These are phyloP conservation scores for Bufotes viridis DNA, from an alignment of 2,797 vertebrate genomes.

Conservation along the genomic window DNA sequence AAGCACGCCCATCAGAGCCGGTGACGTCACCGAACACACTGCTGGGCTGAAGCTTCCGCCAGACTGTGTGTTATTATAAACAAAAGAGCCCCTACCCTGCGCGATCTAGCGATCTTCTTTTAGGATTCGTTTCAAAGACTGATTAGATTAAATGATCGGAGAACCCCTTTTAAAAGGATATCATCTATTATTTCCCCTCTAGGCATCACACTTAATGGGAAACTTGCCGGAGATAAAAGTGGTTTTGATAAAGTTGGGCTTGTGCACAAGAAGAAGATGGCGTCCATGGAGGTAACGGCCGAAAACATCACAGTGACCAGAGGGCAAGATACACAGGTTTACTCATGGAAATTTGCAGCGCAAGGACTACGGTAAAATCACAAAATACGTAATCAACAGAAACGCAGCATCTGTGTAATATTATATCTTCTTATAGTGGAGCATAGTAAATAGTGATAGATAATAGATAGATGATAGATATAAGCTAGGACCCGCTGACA, in stretches of 20 bases:
- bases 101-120: too few species aligned
- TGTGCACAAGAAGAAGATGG: slow-evolving; percentile 1
- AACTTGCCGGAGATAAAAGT: neutral
- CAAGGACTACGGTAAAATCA: neutral
- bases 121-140: too few species aligned
- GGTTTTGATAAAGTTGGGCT: slow-evolving; percentile 10
- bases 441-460: too few species aligned
- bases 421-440: neutral
- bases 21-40: too few species aligned
- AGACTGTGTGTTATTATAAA: too few species aligned
- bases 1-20: too few species aligned
- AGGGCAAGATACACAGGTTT: neutral
- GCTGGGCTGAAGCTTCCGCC: too few species aligned
- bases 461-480: neutral
- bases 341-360: neutral
- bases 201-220: slow-evolving; percentile 13
- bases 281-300: neutral
- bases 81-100: too few species aligned
- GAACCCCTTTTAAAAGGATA: neutral
- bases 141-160: too few species aligned
- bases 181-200: neutral
- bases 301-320: slow-evolving; percentile 4
- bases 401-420: neutral
- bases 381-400: neutral
- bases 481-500: too few species aligned